Percentiles rank a stretch among this genome's conserved stretches.
Conservation (phyloP, 2,113 vertebrate species). For the Balaenoptera acutorostrata region DNA sequence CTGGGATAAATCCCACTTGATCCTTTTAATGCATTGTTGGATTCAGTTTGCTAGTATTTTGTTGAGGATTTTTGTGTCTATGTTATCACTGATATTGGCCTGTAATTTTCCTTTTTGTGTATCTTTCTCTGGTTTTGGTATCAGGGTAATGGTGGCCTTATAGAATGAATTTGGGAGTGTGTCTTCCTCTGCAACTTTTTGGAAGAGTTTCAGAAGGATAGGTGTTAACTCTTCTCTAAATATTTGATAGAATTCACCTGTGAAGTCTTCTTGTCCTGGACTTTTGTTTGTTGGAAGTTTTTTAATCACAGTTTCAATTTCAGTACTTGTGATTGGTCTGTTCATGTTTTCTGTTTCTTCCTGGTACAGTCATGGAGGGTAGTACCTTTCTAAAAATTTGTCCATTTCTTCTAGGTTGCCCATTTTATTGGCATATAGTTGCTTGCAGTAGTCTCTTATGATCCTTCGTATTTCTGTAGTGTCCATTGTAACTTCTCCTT, state of each 20-base stretch:
- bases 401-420: neutral
- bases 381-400: neutral
- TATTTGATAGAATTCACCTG: neutral
- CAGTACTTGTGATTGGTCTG: neutral
- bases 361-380: neutral
- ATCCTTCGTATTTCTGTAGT: neutral
- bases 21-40: neutral
- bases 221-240: neutral
- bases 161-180: neutral
- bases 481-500: neutral
- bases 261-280: neutral
- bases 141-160: neutral
- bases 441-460: neutral
- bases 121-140: neutral
- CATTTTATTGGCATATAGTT: neutral
- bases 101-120: neutral
- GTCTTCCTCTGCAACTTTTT: neutral
- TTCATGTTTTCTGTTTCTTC: neutral
- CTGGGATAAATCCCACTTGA: neutral
- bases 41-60: neutral
- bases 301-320: neutral
- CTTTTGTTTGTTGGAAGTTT: neutral
- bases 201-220: neutral
- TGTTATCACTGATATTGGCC: neutral
- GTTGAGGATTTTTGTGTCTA: neutral